phyloP scores from a whole-genome alignment of 2,888 invertebrate genomes.

The Calameuta idolon region DNA sequence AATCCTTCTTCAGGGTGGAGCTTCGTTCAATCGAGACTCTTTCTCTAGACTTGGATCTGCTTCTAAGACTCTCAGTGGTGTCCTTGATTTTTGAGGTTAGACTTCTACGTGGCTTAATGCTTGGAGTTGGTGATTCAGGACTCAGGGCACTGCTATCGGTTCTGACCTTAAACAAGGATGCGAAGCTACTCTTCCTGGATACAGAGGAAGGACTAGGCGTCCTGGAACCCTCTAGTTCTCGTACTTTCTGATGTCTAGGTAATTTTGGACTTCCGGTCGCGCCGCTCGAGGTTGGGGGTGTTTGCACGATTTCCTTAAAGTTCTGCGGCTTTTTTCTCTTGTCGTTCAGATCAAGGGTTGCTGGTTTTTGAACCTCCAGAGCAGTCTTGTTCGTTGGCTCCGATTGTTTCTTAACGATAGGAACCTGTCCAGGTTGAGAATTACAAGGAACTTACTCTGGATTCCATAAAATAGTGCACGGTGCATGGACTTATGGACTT shows the following conservation, averaged over 20 bases:
- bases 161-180: slow-evolving; percentile 82
- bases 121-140: slow-evolving; percentile 62
- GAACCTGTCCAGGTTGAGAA: slow-evolving; percentile 13
- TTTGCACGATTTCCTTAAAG: slow-evolving; percentile 54
- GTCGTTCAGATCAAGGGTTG: slow-evolving; percentile 71
- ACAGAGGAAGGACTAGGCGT: slow-evolving; percentile 78
- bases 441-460: background rate
- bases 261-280: slow-evolving; percentile 55
- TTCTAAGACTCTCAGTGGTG: slow-evolving; percentile 64
- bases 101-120: slow-evolving; percentile 57
- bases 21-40: slow-evolving; percentile 50
- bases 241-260: slow-evolving; percentile 62
- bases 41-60: slow-evolving; percentile 64
- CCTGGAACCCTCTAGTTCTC: slow-evolving; percentile 63
- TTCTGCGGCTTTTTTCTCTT: slow-evolving; percentile 56
- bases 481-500: slow-evolving; percentile 16
- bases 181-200: slow-evolving; percentile 85
- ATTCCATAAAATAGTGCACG: background rate
- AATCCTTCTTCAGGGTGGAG: slow-evolving; percentile 53
- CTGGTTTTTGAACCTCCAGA: slow-evolving; percentile 71
- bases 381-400: slow-evolving; percentile 63
- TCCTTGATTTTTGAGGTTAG: slow-evolving; percentile 63
- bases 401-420: slow-evolving; percentile 28
- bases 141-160: slow-evolving; percentile 57
- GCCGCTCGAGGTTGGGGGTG: slow-evolving; percentile 49